Conservation (phyloP, 2,888 invertebrate species). For the Polyommatus iphigenia region DNA sequence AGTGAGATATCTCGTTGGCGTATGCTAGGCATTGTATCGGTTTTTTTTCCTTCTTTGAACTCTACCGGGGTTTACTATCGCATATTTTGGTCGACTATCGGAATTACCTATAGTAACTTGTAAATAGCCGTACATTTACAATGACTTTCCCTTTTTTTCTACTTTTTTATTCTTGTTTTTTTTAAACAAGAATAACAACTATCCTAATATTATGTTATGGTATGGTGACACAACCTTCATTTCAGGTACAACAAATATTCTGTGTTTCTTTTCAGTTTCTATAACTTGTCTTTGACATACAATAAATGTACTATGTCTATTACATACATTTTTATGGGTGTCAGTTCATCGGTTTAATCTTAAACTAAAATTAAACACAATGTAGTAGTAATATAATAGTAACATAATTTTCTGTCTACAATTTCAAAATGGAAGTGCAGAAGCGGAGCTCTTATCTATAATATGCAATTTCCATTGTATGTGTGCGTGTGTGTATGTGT, state of each 20-base stretch:
- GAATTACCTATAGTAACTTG: neutral
- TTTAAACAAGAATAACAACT: neutral
- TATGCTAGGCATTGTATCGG: too few species aligned
- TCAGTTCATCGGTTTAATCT: neutral
- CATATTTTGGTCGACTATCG: neutral
- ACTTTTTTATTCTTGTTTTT: neutral
- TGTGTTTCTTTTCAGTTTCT: neutral
- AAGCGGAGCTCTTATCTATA: conserved; percentile 32
- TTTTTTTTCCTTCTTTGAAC: too few species aligned
- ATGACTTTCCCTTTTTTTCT: neutral
- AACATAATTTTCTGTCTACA: neutral
- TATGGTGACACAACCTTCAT: neutral
- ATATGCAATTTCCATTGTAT: conserved; percentile 25
- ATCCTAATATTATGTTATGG: neutral
- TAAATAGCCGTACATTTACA: neutral
- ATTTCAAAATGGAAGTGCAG: conserved; percentile 14
- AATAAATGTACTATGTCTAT: neutral
- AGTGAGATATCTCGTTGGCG: too few species aligned
- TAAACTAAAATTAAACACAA: neutral
- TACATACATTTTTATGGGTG: neutral
- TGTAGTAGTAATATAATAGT: neutral
- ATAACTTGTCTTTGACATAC: neutral
- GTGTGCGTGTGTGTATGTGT: conserved; percentile 24
- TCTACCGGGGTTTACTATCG: too few species aligned
- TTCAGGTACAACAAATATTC: neutral